Base-by-base conservation (phyloP, 2,113 vertebrate species). In the Gavialis gangeticus region DNA sequence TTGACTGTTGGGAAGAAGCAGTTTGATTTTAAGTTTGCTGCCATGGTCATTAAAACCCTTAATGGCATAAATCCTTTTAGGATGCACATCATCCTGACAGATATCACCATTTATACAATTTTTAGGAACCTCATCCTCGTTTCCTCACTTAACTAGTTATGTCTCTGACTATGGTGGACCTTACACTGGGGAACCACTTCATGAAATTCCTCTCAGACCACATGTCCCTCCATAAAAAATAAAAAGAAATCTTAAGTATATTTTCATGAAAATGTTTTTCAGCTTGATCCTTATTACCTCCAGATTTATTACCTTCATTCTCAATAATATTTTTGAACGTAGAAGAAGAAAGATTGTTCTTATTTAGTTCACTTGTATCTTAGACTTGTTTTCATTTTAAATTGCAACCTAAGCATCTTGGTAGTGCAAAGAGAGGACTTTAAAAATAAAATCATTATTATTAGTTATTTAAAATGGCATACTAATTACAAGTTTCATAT, bases 31-130 rank as follows among this genome's bases (percentile, higher is more conserved):
- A 76, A 95, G 88, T 95, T 92, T 93, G n/a, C 83, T 82, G 66
- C 77, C 76, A 60, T 79, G n/a, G 73, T 91, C 95, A 79, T 93
- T 89, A 60, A 92, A 93, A 91, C 69, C 37, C 76, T 89, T 93
- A 96, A 95, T 95, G 84, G 54, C 83, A 88, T 88, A 86, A 79
- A 92, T 93, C 59, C 59, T 94, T 96, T 96, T 81, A 94, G 93
- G 90, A 92, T 92, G 91, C 93, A 96, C 94, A 96, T 93, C 85
- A 85, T 95, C 92, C 95, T 97, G 92, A 96, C 93, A 97, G 89
- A 71, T 95, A 95, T 89, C 94, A 95, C 84, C 83, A 92, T 92
- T 92, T 82, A 87, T 89, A 92, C 71, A 95, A 82, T 82, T 96
- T 96, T 97, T 95, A 87, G 92, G 91, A 97, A 96, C 93, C 78